Conservation (phyloP, 2,888 invertebrate species). For the Galerucella calmariensis region DNA sequence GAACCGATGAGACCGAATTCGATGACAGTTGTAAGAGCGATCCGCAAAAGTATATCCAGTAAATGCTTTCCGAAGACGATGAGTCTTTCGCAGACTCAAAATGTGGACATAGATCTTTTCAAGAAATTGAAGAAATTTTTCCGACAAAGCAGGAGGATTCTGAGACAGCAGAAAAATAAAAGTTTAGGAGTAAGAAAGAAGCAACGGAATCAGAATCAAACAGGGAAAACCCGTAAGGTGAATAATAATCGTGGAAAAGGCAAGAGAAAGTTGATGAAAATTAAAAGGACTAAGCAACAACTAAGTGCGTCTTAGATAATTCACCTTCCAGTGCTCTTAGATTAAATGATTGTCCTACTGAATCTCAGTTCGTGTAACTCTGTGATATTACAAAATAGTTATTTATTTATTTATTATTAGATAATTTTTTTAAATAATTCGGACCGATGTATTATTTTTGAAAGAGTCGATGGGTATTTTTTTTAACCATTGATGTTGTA, state of each 20-base stretch:
- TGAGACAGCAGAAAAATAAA: conserved; percentile 40
- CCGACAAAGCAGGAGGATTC: conserved; percentile 63
- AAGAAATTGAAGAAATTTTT: conserved; percentile 71
- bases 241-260: conserved; percentile 22
- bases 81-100: conserved; percentile 68
- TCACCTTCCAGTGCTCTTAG: neutral
- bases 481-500: conserved; percentile 35
- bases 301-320: neutral
- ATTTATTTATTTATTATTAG: conserved; percentile 41
- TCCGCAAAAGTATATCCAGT: conserved; percentile 54
- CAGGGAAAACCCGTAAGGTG: conserved; percentile 18
- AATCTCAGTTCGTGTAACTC: conserved; percentile 12
- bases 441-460: neutral
- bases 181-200: neutral
- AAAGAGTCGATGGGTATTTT: conserved; percentile 11
- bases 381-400: conserved; percentile 35
- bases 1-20: conserved; percentile 52
- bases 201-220: conserved; percentile 11
- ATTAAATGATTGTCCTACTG: neutral
- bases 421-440: neutral
- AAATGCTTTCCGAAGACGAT: conserved; percentile 54
- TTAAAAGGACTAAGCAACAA: conserved; percentile 11
- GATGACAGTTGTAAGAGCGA: conserved; percentile 42
- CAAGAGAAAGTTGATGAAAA: conserved; percentile 10
- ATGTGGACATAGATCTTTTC: conserved; percentile 73